A percentile compares a stretch with the other conserved stretches of the same genome.
These are phyloP conservation scores for Acrossocheilus wenchowensis DNA, from an alignment of 2,797 vertebrate species.

Conservation along the genomic window DNA sequence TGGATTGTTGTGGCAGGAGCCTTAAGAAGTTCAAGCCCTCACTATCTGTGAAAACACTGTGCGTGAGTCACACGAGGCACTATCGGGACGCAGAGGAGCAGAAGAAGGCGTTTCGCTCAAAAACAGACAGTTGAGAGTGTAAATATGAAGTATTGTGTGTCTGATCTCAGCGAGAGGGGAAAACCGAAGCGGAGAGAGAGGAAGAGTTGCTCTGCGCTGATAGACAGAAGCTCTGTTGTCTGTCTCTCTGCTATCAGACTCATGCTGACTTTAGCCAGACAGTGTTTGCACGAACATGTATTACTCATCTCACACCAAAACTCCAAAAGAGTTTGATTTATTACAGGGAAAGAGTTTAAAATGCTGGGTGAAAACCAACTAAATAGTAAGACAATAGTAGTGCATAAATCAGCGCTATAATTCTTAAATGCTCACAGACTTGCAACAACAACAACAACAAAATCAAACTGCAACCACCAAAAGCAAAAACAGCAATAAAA, in stretches of 20 bases:
- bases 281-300: background rate
- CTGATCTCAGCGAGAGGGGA: slow-evolving; percentile 28
- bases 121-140: background rate
- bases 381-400: background rate
- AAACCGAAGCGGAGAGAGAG: slow-evolving; percentile 12
- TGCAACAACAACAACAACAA: background rate
- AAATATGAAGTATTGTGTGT: background rate
- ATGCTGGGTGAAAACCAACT: background rate
- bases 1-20: slow-evolving; percentile 21
- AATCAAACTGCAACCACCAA: background rate
- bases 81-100: slow-evolving; percentile 44
- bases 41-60: slow-evolving; percentile 53
- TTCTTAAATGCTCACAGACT: background rate
- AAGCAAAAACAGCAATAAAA: background rate
- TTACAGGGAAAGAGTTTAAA: background rate
- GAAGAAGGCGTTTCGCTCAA: slow-evolving; percentile 17
- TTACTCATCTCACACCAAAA: slow-evolving; percentile 1
- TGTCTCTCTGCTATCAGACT: background rate
- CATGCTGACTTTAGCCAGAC: background rate
- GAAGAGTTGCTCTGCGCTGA: background rate
- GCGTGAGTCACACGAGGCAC: slow-evolving; percentile 47
- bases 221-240: background rate
- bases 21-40: slow-evolving; percentile 42
- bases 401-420: background rate
- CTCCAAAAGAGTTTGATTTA: background rate